Evolutionary conservation across 2,113 vertebrate genomes (phyloP), one percentile per base, ranked within the genome.

Genomic region (Perca fluviatilis): DNA sequence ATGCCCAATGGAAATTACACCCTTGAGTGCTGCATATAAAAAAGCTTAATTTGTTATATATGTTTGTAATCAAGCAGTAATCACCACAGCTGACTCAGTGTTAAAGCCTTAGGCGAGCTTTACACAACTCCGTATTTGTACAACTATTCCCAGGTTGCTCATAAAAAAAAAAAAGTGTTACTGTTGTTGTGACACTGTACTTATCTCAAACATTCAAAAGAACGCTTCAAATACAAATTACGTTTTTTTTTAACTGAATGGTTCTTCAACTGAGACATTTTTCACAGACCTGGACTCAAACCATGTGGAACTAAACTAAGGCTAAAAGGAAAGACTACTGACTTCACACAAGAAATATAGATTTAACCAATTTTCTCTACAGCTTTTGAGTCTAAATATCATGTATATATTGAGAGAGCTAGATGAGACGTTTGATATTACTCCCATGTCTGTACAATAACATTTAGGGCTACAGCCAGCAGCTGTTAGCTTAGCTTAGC

Each of bases 161-260:
- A 40, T 40, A 68, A 60, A 50, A 58, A 66, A 40, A 10, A 68
- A 60, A 50, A 68, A 47, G 40, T 58, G 69, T 61, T 51, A 61
- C 56, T 50, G 54, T 15, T 67, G 27, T 16, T 71, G 11, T 56
- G 57, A 56, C 58, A 40, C 36, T 5, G 43, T 11, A 21, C 2
- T 14, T 6, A 21, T 36, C 19, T 23, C 18, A 2, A 63, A 50
- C 50, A 50, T 23, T 49, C 27, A 33, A 47, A 58, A 13, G 50
- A 50, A 68, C 49, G 19, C 58, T 56, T n/a, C 19, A 47, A 46
- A 30, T 2, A 27, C 3, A 27, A 27, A 30, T 67, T 1, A 56
- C 56, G 4, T 2, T 13, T 65, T 40, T 54, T 46, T 27, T 27
- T n/a, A n/a, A 77, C 21, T 66, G 46, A 47, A 51, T 11, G 53